These are phyloP conservation scores for Sinocyclocheilus rhinocerous DNA, from an alignment of 2,113 vertebrate genomes.

Conservation along the genomic window DNA sequence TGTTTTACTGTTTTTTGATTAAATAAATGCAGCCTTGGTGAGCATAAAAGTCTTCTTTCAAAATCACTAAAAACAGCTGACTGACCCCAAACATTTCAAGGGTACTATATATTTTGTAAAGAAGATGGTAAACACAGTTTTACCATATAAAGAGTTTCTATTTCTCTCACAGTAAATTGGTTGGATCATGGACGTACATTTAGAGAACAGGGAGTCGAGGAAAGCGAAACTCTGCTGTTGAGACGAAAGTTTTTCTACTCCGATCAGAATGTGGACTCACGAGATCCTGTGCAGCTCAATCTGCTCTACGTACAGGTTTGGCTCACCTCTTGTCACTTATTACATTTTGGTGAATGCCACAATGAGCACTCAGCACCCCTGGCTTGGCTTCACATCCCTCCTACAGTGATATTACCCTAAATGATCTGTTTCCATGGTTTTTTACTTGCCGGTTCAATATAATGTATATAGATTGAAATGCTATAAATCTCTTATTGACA, in stretches of 20 bases:
- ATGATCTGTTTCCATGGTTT: background rate
- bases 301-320: constrained; percentile 96
- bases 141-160: background rate
- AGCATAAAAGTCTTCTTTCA: no score
- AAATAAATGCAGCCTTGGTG: no score
- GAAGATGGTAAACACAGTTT: no score
- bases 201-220: constrained; percentile 94
- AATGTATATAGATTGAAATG: background rate
- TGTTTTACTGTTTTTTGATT: no score
- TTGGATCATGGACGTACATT: constrained; percentile 95
- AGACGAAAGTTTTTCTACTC: constrained; percentile 98
- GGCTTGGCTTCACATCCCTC: no score
- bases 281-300: constrained; percentile 96
- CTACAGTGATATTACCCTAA: background rate
- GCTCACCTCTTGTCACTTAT: background rate
- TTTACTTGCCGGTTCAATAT: background rate
- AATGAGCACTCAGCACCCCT: background rate
- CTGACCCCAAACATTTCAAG: no score
- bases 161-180: constrained; percentile 88
- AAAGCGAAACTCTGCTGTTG: constrained; percentile 89
- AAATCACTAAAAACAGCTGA: no score
- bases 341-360: background rate
- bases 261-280: constrained; percentile 95
- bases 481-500: constrained; percentile 29
- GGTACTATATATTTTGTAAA: no score